phyloP scores from a whole-genome alignment of 2,797 vertebrate genomes.

The Galagoides demidoff region DNA sequence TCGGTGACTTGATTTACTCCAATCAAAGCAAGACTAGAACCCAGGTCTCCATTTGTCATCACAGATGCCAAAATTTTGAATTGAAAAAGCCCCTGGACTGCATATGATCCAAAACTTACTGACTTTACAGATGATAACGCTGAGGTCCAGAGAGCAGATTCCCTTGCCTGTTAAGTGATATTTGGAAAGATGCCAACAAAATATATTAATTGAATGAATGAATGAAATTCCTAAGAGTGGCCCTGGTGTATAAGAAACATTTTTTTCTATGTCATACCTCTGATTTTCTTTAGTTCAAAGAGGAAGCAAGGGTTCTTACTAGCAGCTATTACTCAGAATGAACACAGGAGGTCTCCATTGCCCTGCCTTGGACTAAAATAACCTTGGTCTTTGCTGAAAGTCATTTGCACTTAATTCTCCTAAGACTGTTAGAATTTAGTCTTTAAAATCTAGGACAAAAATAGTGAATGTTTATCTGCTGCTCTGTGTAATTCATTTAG shows the following conservation, averaged over 20 bases:
- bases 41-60: not conserved
- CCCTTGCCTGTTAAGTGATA: not conserved
- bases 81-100: not conserved
- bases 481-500: not conserved
- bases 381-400: not conserved
- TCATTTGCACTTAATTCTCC: fast-evolving
- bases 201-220: not conserved
- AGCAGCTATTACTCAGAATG: slow-evolving; percentile 64
- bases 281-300: not conserved
- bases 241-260: not conserved
- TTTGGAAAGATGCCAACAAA: not conserved
- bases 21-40: not conserved
- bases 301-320: not conserved
- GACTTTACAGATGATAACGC: not conserved
- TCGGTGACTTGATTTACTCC: not conserved
- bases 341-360: slow-evolving; percentile 83
- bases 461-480: not conserved
- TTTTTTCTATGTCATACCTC: not conserved
- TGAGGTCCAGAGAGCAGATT: not conserved
- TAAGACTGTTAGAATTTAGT: not conserved
- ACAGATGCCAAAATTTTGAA: not conserved
- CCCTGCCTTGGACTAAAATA: slow-evolving; percentile 5
- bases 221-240: not conserved
- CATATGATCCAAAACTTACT: not conserved
- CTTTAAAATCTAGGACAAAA: not conserved